phyloP scores from a whole-genome alignment of 2,797 vertebrate species.

The Oryzias dopingdopingensis region DNA sequence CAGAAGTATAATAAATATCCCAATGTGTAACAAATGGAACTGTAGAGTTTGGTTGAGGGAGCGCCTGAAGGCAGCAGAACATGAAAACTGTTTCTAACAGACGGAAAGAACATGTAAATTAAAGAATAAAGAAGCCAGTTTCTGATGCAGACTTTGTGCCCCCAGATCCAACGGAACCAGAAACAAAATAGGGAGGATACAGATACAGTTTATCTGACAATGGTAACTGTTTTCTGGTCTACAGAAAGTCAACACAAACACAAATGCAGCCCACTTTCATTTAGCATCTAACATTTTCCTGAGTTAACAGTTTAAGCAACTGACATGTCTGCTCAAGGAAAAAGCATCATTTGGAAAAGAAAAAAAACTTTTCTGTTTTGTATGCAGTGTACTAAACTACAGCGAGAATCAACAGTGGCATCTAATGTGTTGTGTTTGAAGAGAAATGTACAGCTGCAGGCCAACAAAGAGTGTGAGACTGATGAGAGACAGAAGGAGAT shows the following conservation, averaged over 20 bases:
- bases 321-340: not conserved
- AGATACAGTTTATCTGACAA: too few species aligned
- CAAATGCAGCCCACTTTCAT: too few species aligned
- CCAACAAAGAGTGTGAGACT: not conserved
- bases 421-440: slow-evolving; percentile 33
- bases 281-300: too few species aligned
- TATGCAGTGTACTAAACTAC: too few species aligned
- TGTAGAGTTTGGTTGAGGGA: not conserved
- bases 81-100: slow-evolving; percentile 11
- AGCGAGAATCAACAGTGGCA: slow-evolving; percentile 28
- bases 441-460: slow-evolving; percentile 38
- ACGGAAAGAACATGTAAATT: slow-evolving; percentile 16
- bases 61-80: slow-evolving; percentile 38
- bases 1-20: not conserved
- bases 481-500: slow-evolving; percentile 19
- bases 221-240: slow-evolving; percentile 10
- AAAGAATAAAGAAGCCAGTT: not conserved
- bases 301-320: too few species aligned
- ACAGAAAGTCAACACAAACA: not conserved
- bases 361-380: not conserved
- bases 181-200: too few species aligned
- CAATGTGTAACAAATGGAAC: not conserved
- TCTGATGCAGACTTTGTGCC: slow-evolving; percentile 30
- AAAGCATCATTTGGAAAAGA: not conserved
- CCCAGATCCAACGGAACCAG: slow-evolving; percentile 19